Evolutionary conservation across 2,888 invertebrate genomes (phyloP).

Genomic region (Dryomyza anilis): DNA sequence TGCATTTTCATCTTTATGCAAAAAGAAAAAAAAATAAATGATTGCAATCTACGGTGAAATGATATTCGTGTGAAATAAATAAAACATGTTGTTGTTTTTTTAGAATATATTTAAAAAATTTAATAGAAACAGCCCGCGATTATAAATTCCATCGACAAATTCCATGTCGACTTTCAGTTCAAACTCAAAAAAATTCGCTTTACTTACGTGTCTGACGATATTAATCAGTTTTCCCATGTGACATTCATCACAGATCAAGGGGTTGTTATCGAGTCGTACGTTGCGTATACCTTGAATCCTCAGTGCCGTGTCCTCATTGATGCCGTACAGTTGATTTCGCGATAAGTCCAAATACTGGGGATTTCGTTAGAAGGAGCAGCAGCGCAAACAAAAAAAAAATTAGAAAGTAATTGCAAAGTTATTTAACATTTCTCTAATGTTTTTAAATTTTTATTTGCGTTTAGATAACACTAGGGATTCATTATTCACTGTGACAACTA

Average conservation of each 20-base stretch:
- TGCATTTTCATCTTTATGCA: no score
- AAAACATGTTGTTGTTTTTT: neutral
- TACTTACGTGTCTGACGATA: constrained; percentile 59
- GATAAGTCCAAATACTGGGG: constrained; percentile 71
- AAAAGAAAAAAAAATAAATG: no score
- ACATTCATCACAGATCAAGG: constrained; percentile 61
- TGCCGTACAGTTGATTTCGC: constrained; percentile 72
- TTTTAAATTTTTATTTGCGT: no score
- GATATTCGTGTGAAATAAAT: no score
- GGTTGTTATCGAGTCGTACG: constrained; percentile 60
- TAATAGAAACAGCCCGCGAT: neutral
- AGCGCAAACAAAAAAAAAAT: neutral
- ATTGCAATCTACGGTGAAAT: no score
- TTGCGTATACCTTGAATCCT: constrained; percentile 59
- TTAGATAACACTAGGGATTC: no score
- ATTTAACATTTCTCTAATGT: no score
- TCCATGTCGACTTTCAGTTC: neutral
- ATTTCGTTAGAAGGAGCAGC: neutral
- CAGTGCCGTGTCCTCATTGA: constrained; percentile 57
- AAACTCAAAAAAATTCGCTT: neutral
- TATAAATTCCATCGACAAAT: neutral
- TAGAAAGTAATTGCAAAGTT: no score
- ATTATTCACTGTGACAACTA: no score
- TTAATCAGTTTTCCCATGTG: constrained; percentile 62
- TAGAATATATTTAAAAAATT: neutral